A percentile compares a stretch with the other conserved stretches of the same genome.
These are phyloP conservation scores for Pseudomyrmex sp. DNA, from an alignment of 1,140 invertebrate genomes.

Conservation along the genomic window DNA sequence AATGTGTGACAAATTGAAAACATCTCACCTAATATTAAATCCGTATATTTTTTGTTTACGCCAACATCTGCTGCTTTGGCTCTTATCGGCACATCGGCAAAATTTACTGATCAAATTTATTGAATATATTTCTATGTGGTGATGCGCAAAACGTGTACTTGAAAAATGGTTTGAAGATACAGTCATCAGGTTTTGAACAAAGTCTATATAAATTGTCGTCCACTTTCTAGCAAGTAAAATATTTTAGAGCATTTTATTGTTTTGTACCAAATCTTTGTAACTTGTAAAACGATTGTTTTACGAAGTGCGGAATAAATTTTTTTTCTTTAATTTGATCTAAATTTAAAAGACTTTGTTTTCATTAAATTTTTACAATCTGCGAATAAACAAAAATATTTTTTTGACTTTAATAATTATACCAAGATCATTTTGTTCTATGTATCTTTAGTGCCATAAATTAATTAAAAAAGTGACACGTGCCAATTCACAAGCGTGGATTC, in stretches of 20 bases:
- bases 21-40: too few relatives aligned
- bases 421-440: slow-evolving; percentile 47
- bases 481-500: slow-evolving; percentile 47
- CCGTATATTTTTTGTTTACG: too few relatives aligned
- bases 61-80: too few relatives aligned
- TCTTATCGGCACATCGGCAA: too few relatives aligned
- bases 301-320: not conserved
- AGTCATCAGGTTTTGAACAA: not conserved
- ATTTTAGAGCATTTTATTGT: slow-evolving; percentile 14
- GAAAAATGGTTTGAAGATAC: slow-evolving; percentile 23
- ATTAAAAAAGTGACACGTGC: slow-evolving; percentile 38
- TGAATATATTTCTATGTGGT: not conserved
- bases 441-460: slow-evolving; percentile 60
- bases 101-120: slow-evolving; percentile 4
- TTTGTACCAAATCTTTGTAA: slow-evolving; percentile 20
- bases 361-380: too few relatives aligned
- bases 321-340: not conserved
- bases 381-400: slow-evolving; percentile 27
- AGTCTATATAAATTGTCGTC: slow-evolving; percentile 20
- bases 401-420: slow-evolving; percentile 16
- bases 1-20: too few relatives aligned
- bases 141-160: not conserved
- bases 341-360: too few relatives aligned
- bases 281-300: slow-evolving; percentile 2
- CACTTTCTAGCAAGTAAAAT: slow-evolving; percentile 11